Evolutionary conservation across 2,888 invertebrate genomes (phyloP).

Genomic region (Junonia oenone): DNA sequence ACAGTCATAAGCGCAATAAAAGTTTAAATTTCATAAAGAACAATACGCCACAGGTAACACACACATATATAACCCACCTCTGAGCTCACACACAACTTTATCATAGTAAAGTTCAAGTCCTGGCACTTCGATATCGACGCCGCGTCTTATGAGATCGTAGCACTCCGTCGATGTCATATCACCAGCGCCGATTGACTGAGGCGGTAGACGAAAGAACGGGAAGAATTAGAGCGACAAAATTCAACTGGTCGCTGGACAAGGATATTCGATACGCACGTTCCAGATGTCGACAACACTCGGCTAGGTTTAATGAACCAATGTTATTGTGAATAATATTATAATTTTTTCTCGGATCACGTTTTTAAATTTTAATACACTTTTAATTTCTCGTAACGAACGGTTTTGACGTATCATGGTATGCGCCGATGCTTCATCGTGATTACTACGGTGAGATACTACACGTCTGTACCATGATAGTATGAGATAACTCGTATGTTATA

Average conservation of each 20-base stretch:
- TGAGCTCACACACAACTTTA: constrained; percentile 77
- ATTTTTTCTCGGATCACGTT: constrained; percentile 8
- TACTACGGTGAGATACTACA: constrained; percentile 19
- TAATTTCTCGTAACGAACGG: neutral
- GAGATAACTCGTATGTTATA: constrained; percentile 31
- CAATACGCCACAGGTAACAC: no score
- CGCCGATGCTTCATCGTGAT: constrained; percentile 23
- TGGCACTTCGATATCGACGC: constrained; percentile 72
- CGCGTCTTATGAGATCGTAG: constrained; percentile 72
- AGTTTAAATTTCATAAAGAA: neutral
- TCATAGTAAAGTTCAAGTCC: constrained; percentile 79
- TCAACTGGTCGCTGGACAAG: constrained; percentile 61
- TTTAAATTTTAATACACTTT: neutral
- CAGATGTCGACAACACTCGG: constrained; percentile 66
- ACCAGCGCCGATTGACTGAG: constrained; percentile 51
- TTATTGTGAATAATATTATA: constrained; percentile 13
- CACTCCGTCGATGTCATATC: constrained; percentile 75
- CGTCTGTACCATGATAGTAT: constrained; percentile 21
- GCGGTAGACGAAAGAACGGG: constrained; percentile 53
- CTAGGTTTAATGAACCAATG: constrained; percentile 48
- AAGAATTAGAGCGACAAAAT: constrained; percentile 77
- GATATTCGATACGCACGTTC: constrained; percentile 71
- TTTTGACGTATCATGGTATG: constrained; percentile 10
- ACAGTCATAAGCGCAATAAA: neutral
- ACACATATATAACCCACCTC: constrained; percentile 66